These are phyloP conservation scores for Leptosomus discolor DNA, from an alignment of 2,113 vertebrate species.

Conservation along the genomic window DNA sequence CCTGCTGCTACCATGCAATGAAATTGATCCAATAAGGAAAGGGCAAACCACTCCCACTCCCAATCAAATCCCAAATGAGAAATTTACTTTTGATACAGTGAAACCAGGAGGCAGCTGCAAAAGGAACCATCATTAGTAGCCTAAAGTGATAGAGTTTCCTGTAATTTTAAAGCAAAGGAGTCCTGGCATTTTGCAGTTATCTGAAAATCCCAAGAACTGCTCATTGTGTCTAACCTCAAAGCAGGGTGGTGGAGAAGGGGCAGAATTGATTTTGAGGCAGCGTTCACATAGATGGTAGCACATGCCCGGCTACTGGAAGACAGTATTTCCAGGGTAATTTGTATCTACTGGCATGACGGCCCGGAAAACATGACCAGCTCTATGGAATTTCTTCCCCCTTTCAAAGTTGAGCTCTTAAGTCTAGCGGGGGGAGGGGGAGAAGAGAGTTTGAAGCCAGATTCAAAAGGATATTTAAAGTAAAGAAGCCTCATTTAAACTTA, in stretches of 20 bases:
- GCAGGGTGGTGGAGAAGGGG: not conserved
- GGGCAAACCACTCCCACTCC: not conserved
- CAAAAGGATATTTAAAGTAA: not conserved
- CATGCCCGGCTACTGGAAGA: not conserved
- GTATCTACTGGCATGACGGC: not conserved
- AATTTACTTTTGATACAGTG: not conserved
- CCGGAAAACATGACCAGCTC: not conserved
- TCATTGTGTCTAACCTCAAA: not conserved
- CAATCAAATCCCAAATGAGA: not conserved
- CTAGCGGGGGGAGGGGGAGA: not conserved
- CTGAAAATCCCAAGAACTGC: not conserved
- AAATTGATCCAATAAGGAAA: not conserved
- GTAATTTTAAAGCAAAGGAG: not conserved
- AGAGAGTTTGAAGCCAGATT: not conserved
- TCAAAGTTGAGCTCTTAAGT: not conserved
- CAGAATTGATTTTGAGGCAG: not conserved
- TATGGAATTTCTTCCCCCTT: not conserved
- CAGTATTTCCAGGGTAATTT: not conserved
- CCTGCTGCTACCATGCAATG: not conserved
- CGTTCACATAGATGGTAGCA: not conserved
- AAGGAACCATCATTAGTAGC: not conserved
- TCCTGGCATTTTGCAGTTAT: not conserved
- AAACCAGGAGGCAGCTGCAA: not conserved
- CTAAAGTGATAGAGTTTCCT: not conserved
- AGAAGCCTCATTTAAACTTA: not conserved